Base-by-base conservation (phyloP, 2,797 vertebrate species). In the Myripristis murdjan region DNA sequence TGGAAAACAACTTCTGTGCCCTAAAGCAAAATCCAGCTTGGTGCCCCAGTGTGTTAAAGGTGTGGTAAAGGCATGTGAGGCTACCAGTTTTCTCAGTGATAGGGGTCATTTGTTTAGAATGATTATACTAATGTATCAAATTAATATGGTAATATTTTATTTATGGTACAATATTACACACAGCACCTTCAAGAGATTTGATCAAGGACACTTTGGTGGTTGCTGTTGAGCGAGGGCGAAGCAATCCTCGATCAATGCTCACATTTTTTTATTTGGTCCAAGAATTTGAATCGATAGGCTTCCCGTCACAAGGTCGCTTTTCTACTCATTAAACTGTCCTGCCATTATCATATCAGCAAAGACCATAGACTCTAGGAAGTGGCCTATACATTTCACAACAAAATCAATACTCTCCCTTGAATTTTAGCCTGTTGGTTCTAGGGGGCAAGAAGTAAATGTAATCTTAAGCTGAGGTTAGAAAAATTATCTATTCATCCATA, bases 261-360 rank as follows among this genome's bases (percentile, higher is more conserved):
- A 62, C 37, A 37, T n/a, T 62, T 73, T 83, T 70, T 72, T 18
- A 64, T 75, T 63, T 71, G 22, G 41, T 73, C 54, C 51, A 63
- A 75, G 67, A 77, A 62, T 60, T 52, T 23, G 63, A 78, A 79
- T 75, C 57, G 63, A 62, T 68, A 48, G 41, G 48, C 46, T 79
- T 79, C 57, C 60, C 18, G 6, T 67, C 59, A 71, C 62, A 66
- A 64, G 68, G 71, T 76, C 12, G 1, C 53, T 71, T 41, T 57
- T 54, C 16, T 10, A 5, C 53, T 72, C 61, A 58, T 79, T 84
- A 82, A 31, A 56, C 58, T 70, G 61, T 37, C 24, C 51, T 33
- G 51, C 64, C 74, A 76, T 69, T 69, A 76, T 82, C 64, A 80
- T 69, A 87, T 62, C 70, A 79, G 66, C 28, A 33, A 56, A 48